Base-by-base conservation (phyloP, 1,140 invertebrate genomes). In the Macrobrachium rosenbergii region DNA sequence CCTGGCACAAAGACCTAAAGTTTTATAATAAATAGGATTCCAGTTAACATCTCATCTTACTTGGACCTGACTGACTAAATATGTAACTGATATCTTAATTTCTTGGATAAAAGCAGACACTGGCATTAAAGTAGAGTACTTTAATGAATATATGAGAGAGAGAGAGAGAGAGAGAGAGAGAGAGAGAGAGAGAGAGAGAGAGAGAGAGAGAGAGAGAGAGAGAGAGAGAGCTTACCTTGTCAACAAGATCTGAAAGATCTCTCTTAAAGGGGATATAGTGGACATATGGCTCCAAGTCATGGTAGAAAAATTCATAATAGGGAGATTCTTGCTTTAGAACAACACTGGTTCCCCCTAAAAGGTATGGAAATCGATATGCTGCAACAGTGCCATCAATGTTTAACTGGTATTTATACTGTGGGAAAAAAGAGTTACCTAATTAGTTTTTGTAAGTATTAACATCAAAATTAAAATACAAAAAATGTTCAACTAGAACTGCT, bases 301-400 rank as follows among this genome's bases (percentile, higher is more conserved):
- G 92, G 91, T 99, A 99, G 93, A 99, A 99, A 93, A 97, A 95
- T 94, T 99, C 98, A 92, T 98, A 98, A 92, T 97, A 99, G 28
- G 94, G 93, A 0, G 98, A 99, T 73, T 97, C 94, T 92, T 98
- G 97, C 93, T 99, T 99, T 2, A 99, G 93, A 16, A 99, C 95
- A 64, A 98, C 92, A 28, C 96, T 95, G 91, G 96, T 95, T 14
- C 98, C 97, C 83, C 94, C 95, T 81, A 99, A 91, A 17, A 99
- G 93, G 92, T 98, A 99, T 2, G 98, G 98, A 84, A 98, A 94
- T 90, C 98, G 93, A 93, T 99, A 99, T 0, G 98, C 96, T 69
- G 98, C 98, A 28, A 99, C 98, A 83, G 97, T 98, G 23, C 98
- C 98, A 94, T 99, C 98, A 75, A 99, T 94, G 91, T 96, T 98